Conservation (phyloP, 2,888 invertebrate species). For the Sesia bembeciformis region DNA sequence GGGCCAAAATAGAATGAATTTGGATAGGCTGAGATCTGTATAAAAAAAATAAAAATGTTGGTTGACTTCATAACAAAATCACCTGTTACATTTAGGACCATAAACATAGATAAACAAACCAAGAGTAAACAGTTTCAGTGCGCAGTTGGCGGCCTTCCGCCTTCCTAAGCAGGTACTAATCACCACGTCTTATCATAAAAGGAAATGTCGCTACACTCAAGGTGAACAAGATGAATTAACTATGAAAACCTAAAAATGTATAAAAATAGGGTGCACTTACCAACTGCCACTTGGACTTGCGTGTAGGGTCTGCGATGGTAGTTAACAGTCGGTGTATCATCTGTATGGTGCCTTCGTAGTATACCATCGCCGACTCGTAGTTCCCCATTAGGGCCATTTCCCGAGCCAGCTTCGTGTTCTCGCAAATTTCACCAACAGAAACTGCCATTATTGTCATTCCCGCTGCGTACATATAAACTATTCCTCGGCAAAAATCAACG, state of each 20-base stretch:
- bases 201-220: constrained; percentile 54
- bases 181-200: constrained; percentile 52
- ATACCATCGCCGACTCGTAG: constrained; percentile 94
- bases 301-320: constrained; percentile 84
- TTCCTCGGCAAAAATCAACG: constrained; percentile 39
- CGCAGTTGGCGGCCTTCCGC: constrained; percentile 51
- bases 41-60: no score
- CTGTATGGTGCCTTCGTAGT: constrained; percentile 94
- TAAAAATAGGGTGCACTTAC: constrained; percentile 60
- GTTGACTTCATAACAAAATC: no score
- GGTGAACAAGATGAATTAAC: constrained; percentile 36
- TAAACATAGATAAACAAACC: constrained; percentile 23
- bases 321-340: constrained; percentile 90
- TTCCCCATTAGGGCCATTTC: constrained; percentile 97
- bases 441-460: constrained; percentile 89
- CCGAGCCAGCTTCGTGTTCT: constrained; percentile 94
- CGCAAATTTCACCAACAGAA: constrained; percentile 92
- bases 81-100: neutral
- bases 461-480: constrained; percentile 67
- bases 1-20: no score
- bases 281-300: constrained; percentile 93
- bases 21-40: no score
- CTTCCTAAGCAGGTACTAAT: constrained; percentile 45
- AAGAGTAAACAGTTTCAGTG: constrained; percentile 19
- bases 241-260: constrained; percentile 6